Base-by-base conservation (phyloP, 1,140 invertebrate species). In the Bombus affinis region DNA sequence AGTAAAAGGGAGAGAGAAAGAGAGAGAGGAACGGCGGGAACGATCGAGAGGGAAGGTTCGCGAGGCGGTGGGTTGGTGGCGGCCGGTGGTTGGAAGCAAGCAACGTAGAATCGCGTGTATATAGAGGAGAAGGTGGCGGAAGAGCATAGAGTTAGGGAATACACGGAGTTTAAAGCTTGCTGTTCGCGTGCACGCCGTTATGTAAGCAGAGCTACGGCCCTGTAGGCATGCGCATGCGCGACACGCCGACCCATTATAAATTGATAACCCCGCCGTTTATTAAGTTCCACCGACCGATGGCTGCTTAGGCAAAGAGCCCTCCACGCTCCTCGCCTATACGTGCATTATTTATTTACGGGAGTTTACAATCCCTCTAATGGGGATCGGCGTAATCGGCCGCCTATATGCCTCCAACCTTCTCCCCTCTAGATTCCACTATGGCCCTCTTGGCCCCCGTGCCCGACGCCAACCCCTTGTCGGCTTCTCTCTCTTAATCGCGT, bases 351-450 rank as follows among this genome's bases (percentile, higher is more conserved):
- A 95, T 95, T 95, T 93, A 95, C 93, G 88, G 77, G 93, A 94
- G 92, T 95, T 95, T 95, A 95, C 93, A 95, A 95, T 95, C 92
- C 91, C 92, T 92, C 91, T 94, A 94, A 94, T 93, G 91, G 93
- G 92, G 93, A 93, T 94, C 93, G 92, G 92, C 92, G 91, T 93
- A 93, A 94, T 94, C 93, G 93, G 91, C 89, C 92, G 90, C 85
- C 86, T 37, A 87, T 90, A 89, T 89, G 91, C 89, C 83, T 90
- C 86, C 81, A 86, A 53, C 75, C 28, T 77, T n/a, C 32, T n/a
- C 44, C 32, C 88, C 70, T 70, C 22, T 32, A 22, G 28, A 32
- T 22, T 22, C 42, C 62, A 10, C 10, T n/a, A 4, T 28, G 53
- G 32, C 73, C 47, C 37, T 70, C 65, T 57, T 68, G 42, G 75